phyloP scores from a whole-genome alignment of 64 coral and sea anemone genomes.

The Platygyra sinensis region DNA sequence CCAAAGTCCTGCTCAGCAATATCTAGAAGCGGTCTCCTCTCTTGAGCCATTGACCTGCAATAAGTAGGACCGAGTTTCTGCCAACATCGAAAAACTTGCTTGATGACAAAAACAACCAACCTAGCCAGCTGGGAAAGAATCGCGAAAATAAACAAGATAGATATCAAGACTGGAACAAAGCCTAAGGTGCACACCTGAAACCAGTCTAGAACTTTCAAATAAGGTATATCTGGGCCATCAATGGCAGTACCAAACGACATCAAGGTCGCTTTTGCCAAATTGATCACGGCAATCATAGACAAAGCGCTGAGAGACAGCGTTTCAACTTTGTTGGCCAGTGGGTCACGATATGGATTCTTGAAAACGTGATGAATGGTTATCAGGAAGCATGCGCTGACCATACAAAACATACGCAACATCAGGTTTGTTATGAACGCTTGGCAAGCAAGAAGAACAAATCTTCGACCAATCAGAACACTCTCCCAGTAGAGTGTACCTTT shows the following conservation, averaged over 20 bases:
- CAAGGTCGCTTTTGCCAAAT: constrained; percentile 17
- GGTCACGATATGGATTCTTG: constrained; percentile 1
- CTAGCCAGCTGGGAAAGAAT: constrained; percentile 15
- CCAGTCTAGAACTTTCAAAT: not conserved
- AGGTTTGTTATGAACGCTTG: constrained; percentile 47
- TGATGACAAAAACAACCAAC: not conserved
- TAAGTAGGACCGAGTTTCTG: not conserved
- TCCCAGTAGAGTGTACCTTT: constrained; percentile 69
- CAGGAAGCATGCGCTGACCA: not conserved
- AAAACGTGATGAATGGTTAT: constrained; percentile 10
- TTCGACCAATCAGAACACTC: constrained; percentile 66
- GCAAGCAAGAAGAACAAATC: constrained; percentile 56
- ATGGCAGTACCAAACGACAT: not conserved
- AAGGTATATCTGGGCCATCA: not conserved
- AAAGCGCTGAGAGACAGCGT: not conserved
- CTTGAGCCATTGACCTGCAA: not conserved
- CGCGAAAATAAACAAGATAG: not conserved
- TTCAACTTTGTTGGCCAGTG: not conserved
- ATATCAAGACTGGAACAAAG: not conserved
- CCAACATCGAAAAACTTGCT: not conserved
- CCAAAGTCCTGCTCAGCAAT: not conserved
- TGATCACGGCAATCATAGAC: constrained; percentile 8
- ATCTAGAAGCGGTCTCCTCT: not conserved
- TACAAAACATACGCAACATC: constrained; percentile 36
- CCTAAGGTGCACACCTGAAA: not conserved